Evolutionary conservation across 2,888 invertebrate genomes (phyloP).

Genomic region (Melieria crassipennis): DNA sequence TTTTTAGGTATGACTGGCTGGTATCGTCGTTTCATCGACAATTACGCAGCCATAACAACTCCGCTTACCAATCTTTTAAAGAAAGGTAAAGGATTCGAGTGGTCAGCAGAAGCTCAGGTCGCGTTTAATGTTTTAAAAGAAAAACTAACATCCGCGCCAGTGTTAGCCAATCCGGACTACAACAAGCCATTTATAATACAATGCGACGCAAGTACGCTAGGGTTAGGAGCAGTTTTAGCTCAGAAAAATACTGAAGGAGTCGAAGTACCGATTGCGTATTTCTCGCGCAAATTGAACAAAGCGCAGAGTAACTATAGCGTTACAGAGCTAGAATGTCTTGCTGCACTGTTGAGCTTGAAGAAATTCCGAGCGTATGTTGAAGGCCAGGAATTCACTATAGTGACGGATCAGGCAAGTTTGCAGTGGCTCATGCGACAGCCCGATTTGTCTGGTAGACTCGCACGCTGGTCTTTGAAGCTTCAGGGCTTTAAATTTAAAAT

Average conservation of each 20-base stretch:
- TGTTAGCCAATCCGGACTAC: constrained; percentile 6
- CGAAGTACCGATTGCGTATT: constrained; percentile 5
- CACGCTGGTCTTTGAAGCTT: constrained; percentile 18
- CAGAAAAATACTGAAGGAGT: background rate
- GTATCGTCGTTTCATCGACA: background rate
- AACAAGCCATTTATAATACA: background rate
- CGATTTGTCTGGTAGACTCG: constrained; percentile 28
- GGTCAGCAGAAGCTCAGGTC: background rate
- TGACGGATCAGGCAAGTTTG: constrained; percentile 18
- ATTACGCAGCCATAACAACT: constrained; percentile 15
- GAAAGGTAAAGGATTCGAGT: background rate
- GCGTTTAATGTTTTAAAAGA: background rate
- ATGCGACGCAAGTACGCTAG: constrained; percentile 12
- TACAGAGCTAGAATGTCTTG: constrained; percentile 26
- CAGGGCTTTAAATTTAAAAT: constrained; percentile 16
- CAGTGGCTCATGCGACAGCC: constrained; percentile 25
- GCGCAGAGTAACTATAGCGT: constrained; percentile 33
- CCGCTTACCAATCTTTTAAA: constrained; percentile 22
- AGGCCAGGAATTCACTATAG: constrained; percentile 17
- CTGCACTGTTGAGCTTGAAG: constrained; percentile 7
- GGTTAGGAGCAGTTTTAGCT: constrained; percentile 9
- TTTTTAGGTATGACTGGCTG: constrained; percentile 29
- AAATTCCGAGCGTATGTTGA: constrained; percentile 25
- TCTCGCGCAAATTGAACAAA: constrained; percentile 29
- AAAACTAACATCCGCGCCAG: background rate